phyloP scores from a whole-genome alignment of 2,888 invertebrate genomes.

The Sycophila texana region DNA sequence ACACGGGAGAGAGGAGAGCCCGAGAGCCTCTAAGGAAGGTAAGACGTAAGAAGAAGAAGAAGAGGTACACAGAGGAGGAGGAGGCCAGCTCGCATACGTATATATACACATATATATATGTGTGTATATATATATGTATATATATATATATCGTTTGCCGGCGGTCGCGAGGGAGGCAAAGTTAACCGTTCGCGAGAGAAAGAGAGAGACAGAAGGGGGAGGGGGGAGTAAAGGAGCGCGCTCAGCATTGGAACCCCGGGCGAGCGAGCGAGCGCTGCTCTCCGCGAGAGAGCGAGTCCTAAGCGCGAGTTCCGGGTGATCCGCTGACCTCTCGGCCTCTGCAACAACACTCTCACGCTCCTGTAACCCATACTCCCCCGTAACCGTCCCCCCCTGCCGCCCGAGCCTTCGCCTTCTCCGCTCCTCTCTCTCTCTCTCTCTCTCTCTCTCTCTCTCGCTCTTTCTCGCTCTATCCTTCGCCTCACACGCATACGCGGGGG shows the following conservation, averaged over 20 bases:
- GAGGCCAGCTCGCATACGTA: slow-evolving; percentile 10
- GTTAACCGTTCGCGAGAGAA: slow-evolving; percentile 48
- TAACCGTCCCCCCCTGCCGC: slow-evolving; percentile 61
- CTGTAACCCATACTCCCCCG: slow-evolving; percentile 75
- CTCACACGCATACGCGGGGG: slow-evolving; percentile 48
- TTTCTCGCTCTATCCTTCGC: slow-evolving; percentile 15
- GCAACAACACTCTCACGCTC: slow-evolving; percentile 76
- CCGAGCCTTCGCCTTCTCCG: slow-evolving; percentile 13
- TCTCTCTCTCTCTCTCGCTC: slow-evolving; percentile 23
- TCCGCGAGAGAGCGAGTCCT: slow-evolving; percentile 55
- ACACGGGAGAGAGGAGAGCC: slow-evolving; percentile 33
- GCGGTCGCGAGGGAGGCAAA: slow-evolving; percentile 55
- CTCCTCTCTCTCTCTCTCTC: slow-evolving; percentile 37
- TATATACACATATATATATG: slow-evolving; percentile 1
- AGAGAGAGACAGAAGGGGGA: slow-evolving; percentile 59
- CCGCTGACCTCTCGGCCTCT: slow-evolving; percentile 76
- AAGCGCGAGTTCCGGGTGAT: slow-evolving; percentile 76
- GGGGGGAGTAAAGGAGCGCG: slow-evolving; percentile 57
- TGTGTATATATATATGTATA: background rate
- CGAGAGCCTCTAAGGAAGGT: slow-evolving; percentile 46
- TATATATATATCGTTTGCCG: slow-evolving; percentile 24
- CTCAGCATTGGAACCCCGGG: slow-evolving; percentile 36
- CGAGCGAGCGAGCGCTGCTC: slow-evolving; percentile 25
- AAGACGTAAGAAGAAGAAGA: slow-evolving; percentile 54
- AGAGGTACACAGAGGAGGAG: slow-evolving; percentile 45